Evolutionary conservation across 1,140 invertebrate genomes (phyloP).

Genomic region (Scaptomyza hsui): DNA sequence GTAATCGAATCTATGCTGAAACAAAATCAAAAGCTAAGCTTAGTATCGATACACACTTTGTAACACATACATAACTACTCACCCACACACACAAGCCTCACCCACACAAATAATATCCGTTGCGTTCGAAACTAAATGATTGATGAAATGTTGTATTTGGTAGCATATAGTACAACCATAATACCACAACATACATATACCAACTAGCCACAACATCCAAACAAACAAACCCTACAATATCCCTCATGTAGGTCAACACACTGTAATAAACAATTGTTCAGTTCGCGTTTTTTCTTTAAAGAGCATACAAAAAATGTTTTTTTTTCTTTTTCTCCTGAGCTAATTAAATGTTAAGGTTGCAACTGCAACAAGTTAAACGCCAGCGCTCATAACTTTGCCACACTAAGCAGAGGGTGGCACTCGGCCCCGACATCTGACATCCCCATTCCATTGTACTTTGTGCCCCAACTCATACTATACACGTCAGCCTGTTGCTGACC

Average conservation of each 20-base stretch:
- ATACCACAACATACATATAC: neutral
- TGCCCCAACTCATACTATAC: neutral
- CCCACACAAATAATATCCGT: conserved; percentile 5
- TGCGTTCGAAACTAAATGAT: conserved; percentile 80
- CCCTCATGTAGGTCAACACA: neutral
- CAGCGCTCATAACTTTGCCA: conserved; percentile 10
- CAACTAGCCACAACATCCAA: neutral
- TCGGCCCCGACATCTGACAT: too few species aligned
- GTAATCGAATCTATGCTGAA: neutral
- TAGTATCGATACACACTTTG: too few species aligned
- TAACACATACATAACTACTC: too few species aligned
- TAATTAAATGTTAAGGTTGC: conserved; percentile 8
- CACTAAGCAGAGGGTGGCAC: too few species aligned
- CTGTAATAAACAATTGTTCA: conserved; percentile 47
- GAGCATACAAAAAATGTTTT: conserved; percentile 19
- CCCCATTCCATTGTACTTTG: neutral
- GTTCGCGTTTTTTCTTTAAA: conserved; percentile 37
- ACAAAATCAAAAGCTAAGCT: too few species aligned
- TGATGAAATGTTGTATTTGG: conserved; percentile 72
- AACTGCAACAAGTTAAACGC: conserved; percentile 23
- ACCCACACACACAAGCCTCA: neutral
- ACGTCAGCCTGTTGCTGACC: conserved; percentile 57
- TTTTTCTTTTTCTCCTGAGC: neutral
- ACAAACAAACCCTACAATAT: neutral
- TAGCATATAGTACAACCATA: conserved; percentile 34